Percentiles rank a stretch among this genome's conserved stretches.
phyloP scores from a whole-genome alignment of 2,113 vertebrate species.

The Alaudala cheleensis region DNA sequence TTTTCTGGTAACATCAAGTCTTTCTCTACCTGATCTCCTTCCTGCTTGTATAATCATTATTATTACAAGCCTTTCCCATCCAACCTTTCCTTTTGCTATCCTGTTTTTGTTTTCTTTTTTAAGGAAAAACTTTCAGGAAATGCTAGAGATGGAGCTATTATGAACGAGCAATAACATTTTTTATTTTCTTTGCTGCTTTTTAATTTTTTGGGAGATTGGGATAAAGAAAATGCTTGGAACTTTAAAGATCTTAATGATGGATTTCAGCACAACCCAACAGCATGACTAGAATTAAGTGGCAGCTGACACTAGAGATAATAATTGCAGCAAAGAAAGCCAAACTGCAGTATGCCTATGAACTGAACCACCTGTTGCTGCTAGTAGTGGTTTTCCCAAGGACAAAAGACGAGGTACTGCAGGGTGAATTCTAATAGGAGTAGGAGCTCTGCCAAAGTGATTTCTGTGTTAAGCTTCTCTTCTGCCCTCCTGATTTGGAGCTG shows the following conservation, averaged over 20 bases:
- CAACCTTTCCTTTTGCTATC: neutral
- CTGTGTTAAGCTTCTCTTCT: neutral
- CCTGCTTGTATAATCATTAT: neutral
- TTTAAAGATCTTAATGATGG: neutral
- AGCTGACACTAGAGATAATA: neutral
- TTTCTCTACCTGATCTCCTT: neutral
- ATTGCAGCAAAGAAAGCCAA: neutral
- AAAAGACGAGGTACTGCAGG: neutral
- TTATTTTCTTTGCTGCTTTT: neutral
- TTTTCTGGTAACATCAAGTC: neutral
- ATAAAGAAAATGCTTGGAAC: neutral
- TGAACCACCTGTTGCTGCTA: fast-evolving
- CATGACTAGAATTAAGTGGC: neutral
- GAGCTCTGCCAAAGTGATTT: neutral
- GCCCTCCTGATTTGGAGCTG: neutral
- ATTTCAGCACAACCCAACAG: neutral
- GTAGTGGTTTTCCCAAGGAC: neutral
- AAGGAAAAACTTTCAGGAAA: neutral
- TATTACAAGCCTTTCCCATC: neutral
- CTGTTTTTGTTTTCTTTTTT: neutral
- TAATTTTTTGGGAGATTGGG: neutral
- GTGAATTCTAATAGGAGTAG: neutral
- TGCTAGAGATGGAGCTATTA: neutral
- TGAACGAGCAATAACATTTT: neutral
- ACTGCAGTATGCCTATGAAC: neutral